Evolutionary conservation across 2,888 invertebrate species (phyloP), one percentile per base, ranked within the genome.

Genomic region (Phytoseiulus persimilis): DNA sequence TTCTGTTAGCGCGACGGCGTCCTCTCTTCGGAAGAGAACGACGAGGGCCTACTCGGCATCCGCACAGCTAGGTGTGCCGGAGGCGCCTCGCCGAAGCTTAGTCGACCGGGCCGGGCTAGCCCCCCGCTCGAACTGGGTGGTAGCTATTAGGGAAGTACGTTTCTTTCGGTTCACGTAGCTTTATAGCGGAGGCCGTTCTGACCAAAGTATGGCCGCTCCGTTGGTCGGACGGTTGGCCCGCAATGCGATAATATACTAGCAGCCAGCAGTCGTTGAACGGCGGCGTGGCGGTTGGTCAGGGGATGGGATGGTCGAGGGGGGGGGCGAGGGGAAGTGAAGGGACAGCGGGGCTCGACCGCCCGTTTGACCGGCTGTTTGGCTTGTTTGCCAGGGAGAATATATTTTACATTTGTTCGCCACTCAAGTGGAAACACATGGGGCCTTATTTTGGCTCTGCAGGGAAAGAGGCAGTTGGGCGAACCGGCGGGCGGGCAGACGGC

Each of bases 351-450:
- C 65, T 9, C 39, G 39, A 39, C 39, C 39, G 39, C 39, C 39
- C 65, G 28, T 65, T 28, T 65, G 65, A 65, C 65, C 65, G 65
- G 65, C 65, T 65, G 65, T 65, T 65, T 65, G 65, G 65, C 65
- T 65, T 65, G 65, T 65, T 65, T 65, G 65, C 65, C 18, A 14
- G 65, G 65, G 65, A 65, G 65, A 65, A 65, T 65, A 65, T 65
- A 65, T 65, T 65, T 65, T 65, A 65, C 65, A 65, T 65, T 65
- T 65, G 65, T 65, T 65, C 65, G 65, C 65, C 65, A 65, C 65
- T 65, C 65, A 65, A 65, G 65, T 65, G 65, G 65, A 65, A 65
- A 65, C 65, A 65, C 65, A 65, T 65, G 5, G 65, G 65, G 65
- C 65, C 65, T 65, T 65, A 65, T 65, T 65, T 65, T 28, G 65